Evolutionary conservation across 2,888 invertebrate species (phyloP).

Genomic region (Ochropleura plecta): DNA sequence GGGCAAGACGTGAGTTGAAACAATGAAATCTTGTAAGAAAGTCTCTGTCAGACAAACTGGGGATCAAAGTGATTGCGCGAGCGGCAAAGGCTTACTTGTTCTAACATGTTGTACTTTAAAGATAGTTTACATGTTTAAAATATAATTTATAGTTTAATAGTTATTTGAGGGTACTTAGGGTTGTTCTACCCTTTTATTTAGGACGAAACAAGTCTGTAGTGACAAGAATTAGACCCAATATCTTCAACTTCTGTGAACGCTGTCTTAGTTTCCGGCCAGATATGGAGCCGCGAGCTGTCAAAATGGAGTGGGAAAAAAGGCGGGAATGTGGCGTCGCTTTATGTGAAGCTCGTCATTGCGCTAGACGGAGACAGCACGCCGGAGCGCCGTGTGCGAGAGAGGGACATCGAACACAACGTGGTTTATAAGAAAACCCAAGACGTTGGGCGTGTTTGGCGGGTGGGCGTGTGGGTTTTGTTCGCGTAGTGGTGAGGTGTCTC

Average conservation of each 20-base stretch:
- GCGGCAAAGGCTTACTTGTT: neutral
- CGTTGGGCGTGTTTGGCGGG: conserved; percentile 91
- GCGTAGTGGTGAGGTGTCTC: conserved; percentile 78
- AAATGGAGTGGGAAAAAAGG: conserved; percentile 91
- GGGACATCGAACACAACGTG: conserved; percentile 88
- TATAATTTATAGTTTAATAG: neutral
- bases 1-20: neutral
- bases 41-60: neutral
- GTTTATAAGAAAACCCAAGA: conserved; percentile 91
- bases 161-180: neutral
- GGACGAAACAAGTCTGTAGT: neutral
- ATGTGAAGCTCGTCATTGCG: conserved; percentile 91
- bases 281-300: conserved; percentile 91
- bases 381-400: conserved; percentile 71
- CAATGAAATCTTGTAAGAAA: neutral
- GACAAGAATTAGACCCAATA: conserved; percentile 32
- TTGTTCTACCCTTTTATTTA: neutral
- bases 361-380: conserved; percentile 77
- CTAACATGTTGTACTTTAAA: neutral
- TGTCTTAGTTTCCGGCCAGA: conserved; percentile 89
- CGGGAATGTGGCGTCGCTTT: conserved; percentile 91
- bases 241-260: conserved; percentile 81
- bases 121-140: too few relatives aligned
- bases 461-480: conserved; percentile 87
- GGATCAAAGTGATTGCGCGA: neutral